Base-by-base conservation (phyloP, 1,140 invertebrate genomes). In the Brachionus plicatilis region DNA sequence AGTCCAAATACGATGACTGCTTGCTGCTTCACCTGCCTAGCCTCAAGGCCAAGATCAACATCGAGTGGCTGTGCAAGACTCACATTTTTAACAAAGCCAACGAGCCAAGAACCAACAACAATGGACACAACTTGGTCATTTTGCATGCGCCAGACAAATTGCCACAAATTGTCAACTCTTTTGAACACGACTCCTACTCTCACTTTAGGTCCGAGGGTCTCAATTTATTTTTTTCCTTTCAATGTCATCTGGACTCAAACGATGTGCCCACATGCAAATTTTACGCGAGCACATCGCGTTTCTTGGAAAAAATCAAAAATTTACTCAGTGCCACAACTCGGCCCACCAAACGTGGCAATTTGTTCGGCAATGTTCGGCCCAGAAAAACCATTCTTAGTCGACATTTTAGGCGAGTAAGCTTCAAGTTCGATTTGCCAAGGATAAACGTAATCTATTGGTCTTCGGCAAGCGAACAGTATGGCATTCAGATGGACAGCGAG, bases 1-100 rank as follows among this genome's bases (percentile, higher is more conserved):
- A 96, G 0, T 98, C 96, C 68, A 98, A 99, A 89, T 99, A 99
- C 90, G 97, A 99, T 90, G 97, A 99, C 90, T 96, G 95, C 87
- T 92, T 94, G 78, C 91, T 98, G 60, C 88, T 99, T 4, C 94
- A 97, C 87, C 91, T 99, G 80, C 97, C 96, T 0, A 94, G 94
- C 29, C 33, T 76, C 27, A 41, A 78, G 20, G 12, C 24, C 33
- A 76, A 50, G 7, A 47, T 78, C 1, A 84, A 83, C 68, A 82
- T 82, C 29, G 65, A 82, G 24, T 82, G 79, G 79, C 12, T 82
- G 11, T 82, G 79, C 41, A 82, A 82, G 53, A 24, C 53, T 12
- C 53, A 82, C 14, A 1, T 76, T 12, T 76, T 37, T 27, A 76
- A 53, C 24, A 53, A 76, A 53, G n/a, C 72, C 1, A 47, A n/a